Evolutionary conservation across 2,113 vertebrate species (phyloP), one percentile per base, ranked within the genome.

Genomic region (Hystrix cristata): DNA sequence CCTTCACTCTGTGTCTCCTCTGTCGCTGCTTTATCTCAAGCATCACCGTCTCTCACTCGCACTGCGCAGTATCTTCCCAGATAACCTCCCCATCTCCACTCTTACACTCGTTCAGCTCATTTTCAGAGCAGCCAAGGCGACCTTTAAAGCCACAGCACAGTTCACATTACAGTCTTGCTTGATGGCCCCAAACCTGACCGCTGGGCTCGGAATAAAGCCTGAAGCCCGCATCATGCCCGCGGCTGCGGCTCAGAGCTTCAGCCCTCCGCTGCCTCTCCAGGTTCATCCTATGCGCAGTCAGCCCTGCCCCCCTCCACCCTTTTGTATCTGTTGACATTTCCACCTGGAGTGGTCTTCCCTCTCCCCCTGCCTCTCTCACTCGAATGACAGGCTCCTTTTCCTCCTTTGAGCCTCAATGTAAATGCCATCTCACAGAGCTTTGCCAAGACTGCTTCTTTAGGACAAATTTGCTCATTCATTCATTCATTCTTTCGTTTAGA

Each of bases 341-440:
- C 29, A 31, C 34, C 64, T 64, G 55, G 38, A 57, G 84, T 9
- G 34, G 51, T 78, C 29, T 69, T 69, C 9, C 6, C 14, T 23
- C 9, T 57, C 87, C 48, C 87, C 18, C 18, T 25, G 76, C 34
- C 10, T 71, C 9, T 21, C 21, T 43, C 19, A 13, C 76, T 71
- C 87, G 38, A 95, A 81, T 38, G 38, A 48, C 38, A 93, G 51
- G 46, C 31, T 96, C 38, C 59, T 83, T 80, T 60, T 69, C 71
- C 65, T 69, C 71, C 29, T 87, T 74, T 13, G 57, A 71, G 38
- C 34, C 62, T 86, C 38, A 55, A 27, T 64, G 65, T 64, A 67
- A 87, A 79, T 55, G 31, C 55, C 71, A n/a, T 60, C 55, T 86
- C 34, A 48, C 21, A 72, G n/a, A 91, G 27, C 10, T 80, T 90